Evolutionary conservation across 1,140 invertebrate genomes (phyloP).

Genomic region (Tetragnatha versicolor): DNA sequence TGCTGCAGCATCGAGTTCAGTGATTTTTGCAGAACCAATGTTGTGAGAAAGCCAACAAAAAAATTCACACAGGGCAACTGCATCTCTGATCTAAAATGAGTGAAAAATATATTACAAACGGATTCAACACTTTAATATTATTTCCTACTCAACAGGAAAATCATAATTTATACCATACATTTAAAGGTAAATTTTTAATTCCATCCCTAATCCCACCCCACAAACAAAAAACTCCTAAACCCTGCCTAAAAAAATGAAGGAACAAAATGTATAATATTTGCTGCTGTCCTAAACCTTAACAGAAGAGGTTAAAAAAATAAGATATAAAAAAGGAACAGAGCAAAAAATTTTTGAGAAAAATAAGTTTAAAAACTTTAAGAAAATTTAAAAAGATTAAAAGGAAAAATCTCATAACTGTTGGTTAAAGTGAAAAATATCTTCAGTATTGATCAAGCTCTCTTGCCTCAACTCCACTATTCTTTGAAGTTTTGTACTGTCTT

Average conservation of each 20-base stretch:
- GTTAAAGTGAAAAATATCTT: too few species aligned
- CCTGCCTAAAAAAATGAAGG: background rate
- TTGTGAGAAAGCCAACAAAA: conserved; percentile 90
- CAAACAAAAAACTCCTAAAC: background rate
- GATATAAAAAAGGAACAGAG: too few species aligned
- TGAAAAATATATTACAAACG: background rate
- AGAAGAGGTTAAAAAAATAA: too few species aligned
- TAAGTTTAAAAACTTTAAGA: too few species aligned
- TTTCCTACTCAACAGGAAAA: too few species aligned
- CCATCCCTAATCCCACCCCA: background rate
- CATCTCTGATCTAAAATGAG: conserved; percentile 75
- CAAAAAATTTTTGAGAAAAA: too few species aligned
- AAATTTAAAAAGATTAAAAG: too few species aligned
- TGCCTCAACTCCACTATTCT: background rate
- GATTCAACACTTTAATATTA: background rate
- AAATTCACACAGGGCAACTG: conserved; percentile 86
- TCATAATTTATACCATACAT: background rate
- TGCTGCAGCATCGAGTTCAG: conserved; percentile 88
- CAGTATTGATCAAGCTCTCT: background rate
- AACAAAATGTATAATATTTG: background rate
- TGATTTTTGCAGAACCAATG: conserved; percentile 72
- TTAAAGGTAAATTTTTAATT: background rate
- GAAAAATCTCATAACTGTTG: too few species aligned
- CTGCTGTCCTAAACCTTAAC: background rate
- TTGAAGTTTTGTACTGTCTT: background rate